A percentile compares a stretch with the other conserved stretches of the same genome.
These are phyloP conservation scores for Lithophane leautieri DNA, from an alignment of 2,888 invertebrate genomes.

Conservation along the genomic window DNA sequence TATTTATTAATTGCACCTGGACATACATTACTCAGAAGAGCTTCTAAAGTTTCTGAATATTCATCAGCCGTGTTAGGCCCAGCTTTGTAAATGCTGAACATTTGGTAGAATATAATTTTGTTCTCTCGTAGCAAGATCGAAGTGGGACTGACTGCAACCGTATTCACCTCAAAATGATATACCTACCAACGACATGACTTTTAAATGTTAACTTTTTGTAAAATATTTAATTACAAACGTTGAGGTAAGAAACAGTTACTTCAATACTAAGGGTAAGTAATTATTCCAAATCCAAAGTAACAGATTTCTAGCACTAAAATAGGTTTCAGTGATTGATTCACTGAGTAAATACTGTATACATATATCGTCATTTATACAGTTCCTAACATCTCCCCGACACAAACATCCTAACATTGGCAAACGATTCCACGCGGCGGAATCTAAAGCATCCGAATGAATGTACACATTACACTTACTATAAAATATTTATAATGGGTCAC, in stretches of 20 bases:
- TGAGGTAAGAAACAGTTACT: background rate
- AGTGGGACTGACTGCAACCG: background rate
- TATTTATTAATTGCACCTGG: constrained; percentile 7
- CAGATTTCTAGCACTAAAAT: background rate
- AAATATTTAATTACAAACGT: background rate
- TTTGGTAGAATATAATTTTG: background rate
- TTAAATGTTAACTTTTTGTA: background rate
- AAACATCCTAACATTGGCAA: constrained; percentile 47
- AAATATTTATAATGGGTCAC: constrained; percentile 69
- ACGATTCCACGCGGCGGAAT: constrained; percentile 46
- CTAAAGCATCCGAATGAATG: constrained; percentile 58
- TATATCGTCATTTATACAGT: background rate
- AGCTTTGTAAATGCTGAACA: background rate
- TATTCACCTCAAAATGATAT: background rate
- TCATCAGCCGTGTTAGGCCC: no score
- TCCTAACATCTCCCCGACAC: constrained; percentile 33
- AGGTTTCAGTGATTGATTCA: background rate
- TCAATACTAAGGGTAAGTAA: background rate
- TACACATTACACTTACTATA: constrained; percentile 63
- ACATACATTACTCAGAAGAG: background rate
- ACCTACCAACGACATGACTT: background rate
- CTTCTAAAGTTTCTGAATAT: background rate
- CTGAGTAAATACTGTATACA: background rate
- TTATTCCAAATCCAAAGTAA: background rate
- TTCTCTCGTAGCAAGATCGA: background rate